phyloP scores from a whole-genome alignment of 2,113 vertebrate genomes.

The Odocoileus hemionus region DNA sequence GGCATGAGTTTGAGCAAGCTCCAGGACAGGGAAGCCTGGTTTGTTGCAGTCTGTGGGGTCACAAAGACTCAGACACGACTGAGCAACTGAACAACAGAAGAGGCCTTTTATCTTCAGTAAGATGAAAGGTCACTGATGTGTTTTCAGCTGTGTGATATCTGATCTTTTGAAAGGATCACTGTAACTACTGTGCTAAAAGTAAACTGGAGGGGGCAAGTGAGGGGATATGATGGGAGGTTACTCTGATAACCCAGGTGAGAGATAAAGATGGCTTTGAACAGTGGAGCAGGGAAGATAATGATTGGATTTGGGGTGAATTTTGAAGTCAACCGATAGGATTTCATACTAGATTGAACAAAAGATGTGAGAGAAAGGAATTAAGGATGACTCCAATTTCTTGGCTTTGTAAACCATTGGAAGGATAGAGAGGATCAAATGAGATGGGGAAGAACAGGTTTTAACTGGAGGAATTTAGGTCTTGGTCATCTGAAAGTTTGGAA shows the following conservation, averaged over 20 bases:
- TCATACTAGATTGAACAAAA: neutral
- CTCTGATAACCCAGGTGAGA: neutral
- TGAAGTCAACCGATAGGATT: neutral
- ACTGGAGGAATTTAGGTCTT: neutral
- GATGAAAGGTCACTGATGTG: neutral
- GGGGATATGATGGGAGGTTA: neutral
- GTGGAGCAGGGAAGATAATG: neutral
- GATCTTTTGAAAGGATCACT: neutral
- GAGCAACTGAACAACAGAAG: neutral
- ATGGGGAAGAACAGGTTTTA: neutral
- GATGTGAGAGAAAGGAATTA: neutral
- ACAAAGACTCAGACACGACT: neutral
- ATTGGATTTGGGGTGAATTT: neutral
- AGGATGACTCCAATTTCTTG: neutral
- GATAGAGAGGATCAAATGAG: neutral
- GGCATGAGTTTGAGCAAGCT: neutral
- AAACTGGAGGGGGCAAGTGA: neutral
- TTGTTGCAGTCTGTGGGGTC: neutral
- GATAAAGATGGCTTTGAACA: neutral
- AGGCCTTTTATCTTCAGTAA: neutral
- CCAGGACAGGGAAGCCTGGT: neutral
- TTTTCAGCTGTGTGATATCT: neutral
- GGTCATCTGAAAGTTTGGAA: neutral
- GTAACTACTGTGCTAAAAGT: neutral
- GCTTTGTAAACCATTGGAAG: neutral